These are phyloP conservation scores for Cinclus mexicanus DNA, from an alignment of 2,113 vertebrate genomes.

Conservation along the genomic window DNA sequence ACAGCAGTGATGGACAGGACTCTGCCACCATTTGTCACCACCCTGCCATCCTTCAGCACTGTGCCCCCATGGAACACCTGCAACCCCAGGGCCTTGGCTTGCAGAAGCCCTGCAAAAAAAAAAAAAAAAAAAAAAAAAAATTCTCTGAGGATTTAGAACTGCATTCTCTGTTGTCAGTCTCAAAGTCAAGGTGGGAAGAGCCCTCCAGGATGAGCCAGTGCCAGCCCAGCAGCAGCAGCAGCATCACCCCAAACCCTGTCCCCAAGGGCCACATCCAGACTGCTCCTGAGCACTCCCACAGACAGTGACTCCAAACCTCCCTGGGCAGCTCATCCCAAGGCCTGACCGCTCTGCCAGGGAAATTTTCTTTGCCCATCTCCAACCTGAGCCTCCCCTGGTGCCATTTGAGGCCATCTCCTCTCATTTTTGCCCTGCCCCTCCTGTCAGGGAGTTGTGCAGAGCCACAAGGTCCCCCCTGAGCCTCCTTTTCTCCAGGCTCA, in stretches of 20 bases:
- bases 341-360: no score
- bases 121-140: background rate
- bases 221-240: background rate
- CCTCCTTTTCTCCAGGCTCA: no score
- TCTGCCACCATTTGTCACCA: conserved; percentile 83
- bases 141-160: background rate
- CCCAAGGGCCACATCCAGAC: background rate
- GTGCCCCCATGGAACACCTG: conserved; percentile 89
- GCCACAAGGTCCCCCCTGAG: no score
- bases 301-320: background rate
- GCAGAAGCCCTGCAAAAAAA: conserved; percentile 75
- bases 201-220: rapidly evolving
- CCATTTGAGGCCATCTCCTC: no score
- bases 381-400: no score
- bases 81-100: conserved; percentile 74
- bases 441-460: no score
- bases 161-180: background rate
- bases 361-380: no score
- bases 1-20: conserved; percentile 84
- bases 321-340: background rate
- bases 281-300: rapidly evolving
- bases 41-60: conserved; percentile 67
- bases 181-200: background rate
- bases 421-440: background rate
- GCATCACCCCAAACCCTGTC: background rate